These are phyloP conservation scores for Gallinago media DNA, from an alignment of 2,113 vertebrate genomes.

Conservation along the genomic window DNA sequence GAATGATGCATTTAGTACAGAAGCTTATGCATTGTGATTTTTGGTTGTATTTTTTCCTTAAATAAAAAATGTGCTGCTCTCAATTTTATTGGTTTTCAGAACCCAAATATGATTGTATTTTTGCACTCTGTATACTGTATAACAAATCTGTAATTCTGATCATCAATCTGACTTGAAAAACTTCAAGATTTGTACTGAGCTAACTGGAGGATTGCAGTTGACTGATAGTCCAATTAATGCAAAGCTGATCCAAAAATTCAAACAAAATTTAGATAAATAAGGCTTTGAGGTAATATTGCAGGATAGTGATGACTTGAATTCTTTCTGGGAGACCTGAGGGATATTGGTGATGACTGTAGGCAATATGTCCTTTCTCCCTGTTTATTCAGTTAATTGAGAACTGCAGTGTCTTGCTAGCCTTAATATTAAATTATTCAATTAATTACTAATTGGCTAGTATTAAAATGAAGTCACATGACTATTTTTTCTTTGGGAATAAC, in stretches of 20 bases:
- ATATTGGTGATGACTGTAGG: not conserved
- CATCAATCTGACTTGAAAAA: not conserved
- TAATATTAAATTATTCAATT: not conserved
- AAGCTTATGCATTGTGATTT: not conserved
- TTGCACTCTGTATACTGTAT: not conserved
- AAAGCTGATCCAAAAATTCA: not conserved
- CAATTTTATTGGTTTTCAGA: not conserved
- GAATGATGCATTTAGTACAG: not conserved
- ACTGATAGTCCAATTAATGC: not conserved
- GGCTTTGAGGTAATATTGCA: not conserved
- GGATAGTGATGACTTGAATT: not conserved
- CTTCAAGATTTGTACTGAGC: not conserved
- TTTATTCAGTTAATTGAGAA: not conserved
- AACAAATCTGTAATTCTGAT: not conserved
- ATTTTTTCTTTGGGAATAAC: not conserved
- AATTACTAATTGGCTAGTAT: not conserved
- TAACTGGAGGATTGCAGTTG: not conserved
- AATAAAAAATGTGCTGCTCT: not conserved
- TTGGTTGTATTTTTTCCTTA: not conserved
- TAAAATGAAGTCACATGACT: not conserved
- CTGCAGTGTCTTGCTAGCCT: not conserved
- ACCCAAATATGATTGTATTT: rapidly evolving
- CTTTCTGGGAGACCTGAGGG: not conserved
- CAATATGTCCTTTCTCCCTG: not conserved
- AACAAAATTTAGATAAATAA: not conserved